phyloP scores from a whole-genome alignment of 1,140 invertebrate species.

The Polypedilum vanderplanki region DNA sequence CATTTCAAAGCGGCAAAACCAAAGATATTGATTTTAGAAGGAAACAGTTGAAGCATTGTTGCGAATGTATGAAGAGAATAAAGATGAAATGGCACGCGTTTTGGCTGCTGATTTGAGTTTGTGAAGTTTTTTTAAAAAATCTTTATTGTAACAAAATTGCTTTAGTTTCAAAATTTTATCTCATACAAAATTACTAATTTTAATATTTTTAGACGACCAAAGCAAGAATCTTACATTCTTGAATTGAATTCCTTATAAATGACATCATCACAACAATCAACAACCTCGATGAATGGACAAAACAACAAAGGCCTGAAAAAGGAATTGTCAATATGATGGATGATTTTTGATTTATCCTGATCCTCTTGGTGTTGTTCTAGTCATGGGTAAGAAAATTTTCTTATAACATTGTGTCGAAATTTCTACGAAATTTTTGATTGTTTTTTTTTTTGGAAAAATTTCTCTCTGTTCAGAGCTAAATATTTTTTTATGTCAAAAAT shows the following conservation, averaged over 20 bases:
- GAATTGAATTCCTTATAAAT: constrained; percentile 61
- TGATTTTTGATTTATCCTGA: constrained; percentile 64
- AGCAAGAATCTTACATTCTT: constrained; percentile 58
- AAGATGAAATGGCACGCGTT: constrained; percentile 62
- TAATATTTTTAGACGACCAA: constrained; percentile 55
- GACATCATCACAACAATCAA: constrained; percentile 58
- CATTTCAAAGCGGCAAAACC: constrained; percentile 3
- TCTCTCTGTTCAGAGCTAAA: no score
- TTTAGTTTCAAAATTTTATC: no score
- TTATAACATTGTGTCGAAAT: no score
- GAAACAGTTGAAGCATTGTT: constrained; percentile 64
- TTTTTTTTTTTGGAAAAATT: no score
- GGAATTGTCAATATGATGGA: constrained; percentile 62
- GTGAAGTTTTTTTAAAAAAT: no score
- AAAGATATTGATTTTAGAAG: background rate
- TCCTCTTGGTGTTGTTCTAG: constrained; percentile 80
- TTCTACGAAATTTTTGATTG: no score
- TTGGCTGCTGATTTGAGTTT: constrained; percentile 68
- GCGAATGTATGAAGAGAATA: constrained; percentile 74
- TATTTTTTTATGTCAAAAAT: no score
- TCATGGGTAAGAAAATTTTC: no score
- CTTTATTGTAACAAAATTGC: no score
- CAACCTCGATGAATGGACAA: constrained; percentile 60
- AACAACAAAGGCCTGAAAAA: constrained; percentile 59
- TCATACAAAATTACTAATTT: no score